Base-by-base conservation (phyloP, 2,888 invertebrate species). In the Xestia xanthographa region DNA sequence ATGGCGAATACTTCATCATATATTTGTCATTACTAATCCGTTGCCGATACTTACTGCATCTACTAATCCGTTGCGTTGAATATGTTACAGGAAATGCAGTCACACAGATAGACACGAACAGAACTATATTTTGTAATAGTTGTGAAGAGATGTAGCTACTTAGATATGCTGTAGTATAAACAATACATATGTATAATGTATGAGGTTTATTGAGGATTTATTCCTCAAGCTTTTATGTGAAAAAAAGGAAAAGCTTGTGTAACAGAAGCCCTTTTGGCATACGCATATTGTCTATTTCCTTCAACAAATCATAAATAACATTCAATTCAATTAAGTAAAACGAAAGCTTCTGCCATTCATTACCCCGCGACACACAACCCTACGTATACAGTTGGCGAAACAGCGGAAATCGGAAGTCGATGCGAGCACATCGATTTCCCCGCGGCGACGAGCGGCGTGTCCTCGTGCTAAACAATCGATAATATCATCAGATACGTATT, bases 401-500 rank as follows among this genome's bases (percentile, higher is more conserved):
- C 66, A 65, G 68, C 62, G 77, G 78, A 79, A 79, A 75, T 79
- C 65, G 58, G 77, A 70, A 68, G 63, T 60, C 79, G 63, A 80
- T 82, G 41, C n/a, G 78, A 84, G 82, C 72, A 72, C 79, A 78
- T 75, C 72, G 78, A 72, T 82, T 73, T n/a, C 11, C 53, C 83
- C 76, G 87, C 79, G 87, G 74, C 80, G 56, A 45, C 41, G 60
- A 4, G 60, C 29, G 58, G 53, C 41, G 65, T 68, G 80, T 72
- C 84, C 87, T 85, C 80, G 68, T 75, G 41, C 72, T 76, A 72
- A 79, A 83, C 77, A 83, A 88, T 89, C 89, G 82, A 90, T 50
- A 50, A 50, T 89, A 82, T 58, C 86, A 86, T 69, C 73, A 80
- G 77, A 66, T 72, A 70, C 71, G 66, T 80, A 75, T 69, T 83